A percentile compares a stretch with the other conserved stretches of the same genome.
Conservation (phyloP, 1,140 invertebrate genomes). For the Drosophila ironensis region DNA sequence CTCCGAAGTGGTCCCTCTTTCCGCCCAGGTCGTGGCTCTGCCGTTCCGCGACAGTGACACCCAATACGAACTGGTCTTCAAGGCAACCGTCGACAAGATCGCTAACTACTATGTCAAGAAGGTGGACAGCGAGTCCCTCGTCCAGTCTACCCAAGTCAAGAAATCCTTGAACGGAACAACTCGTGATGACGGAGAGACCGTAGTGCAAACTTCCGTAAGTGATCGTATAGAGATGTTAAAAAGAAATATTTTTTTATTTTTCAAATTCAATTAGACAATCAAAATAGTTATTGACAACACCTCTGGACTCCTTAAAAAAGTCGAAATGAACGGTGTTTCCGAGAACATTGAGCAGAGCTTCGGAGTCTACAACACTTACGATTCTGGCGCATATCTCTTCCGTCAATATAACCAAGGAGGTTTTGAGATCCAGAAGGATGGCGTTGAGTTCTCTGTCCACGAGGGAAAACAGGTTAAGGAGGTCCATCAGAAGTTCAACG, state of each 20-base stretch:
- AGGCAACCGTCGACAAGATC: slow-evolving; percentile 82
- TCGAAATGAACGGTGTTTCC: slow-evolving; percentile 83
- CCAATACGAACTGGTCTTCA: slow-evolving; percentile 86
- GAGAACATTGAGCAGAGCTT: slow-evolving; percentile 86
- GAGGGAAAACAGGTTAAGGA: slow-evolving; percentile 91
- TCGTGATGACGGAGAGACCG: slow-evolving; percentile 29
- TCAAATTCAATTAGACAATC: slow-evolving; percentile 3
- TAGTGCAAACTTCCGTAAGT: slow-evolving; percentile 56
- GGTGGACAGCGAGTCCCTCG: not conserved
- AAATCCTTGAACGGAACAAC: not conserved
- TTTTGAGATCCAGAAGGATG: slow-evolving; percentile 75
- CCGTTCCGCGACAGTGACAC: slow-evolving; percentile 86
- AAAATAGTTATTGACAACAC: slow-evolving; percentile 44
- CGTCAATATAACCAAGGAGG: slow-evolving; percentile 84
- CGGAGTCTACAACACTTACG: slow-evolving; percentile 88
- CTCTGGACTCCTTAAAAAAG: slow-evolving; percentile 83
- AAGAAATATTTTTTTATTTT: not conserved
- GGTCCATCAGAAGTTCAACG: slow-evolving; percentile 88
- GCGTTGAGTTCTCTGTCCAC: slow-evolving; percentile 81
- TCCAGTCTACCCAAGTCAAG: not conserved
- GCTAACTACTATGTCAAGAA: slow-evolving; percentile 53
- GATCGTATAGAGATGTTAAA: not conserved
- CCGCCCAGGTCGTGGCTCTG: slow-evolving; percentile 84
- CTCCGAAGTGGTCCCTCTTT: slow-evolving; percentile 86
- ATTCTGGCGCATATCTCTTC: slow-evolving; percentile 95